Percentiles rank a stretch among this genome's conserved stretches.
phyloP scores from a whole-genome alignment of 2,113 vertebrate genomes.

The Elanoides forficatus region DNA sequence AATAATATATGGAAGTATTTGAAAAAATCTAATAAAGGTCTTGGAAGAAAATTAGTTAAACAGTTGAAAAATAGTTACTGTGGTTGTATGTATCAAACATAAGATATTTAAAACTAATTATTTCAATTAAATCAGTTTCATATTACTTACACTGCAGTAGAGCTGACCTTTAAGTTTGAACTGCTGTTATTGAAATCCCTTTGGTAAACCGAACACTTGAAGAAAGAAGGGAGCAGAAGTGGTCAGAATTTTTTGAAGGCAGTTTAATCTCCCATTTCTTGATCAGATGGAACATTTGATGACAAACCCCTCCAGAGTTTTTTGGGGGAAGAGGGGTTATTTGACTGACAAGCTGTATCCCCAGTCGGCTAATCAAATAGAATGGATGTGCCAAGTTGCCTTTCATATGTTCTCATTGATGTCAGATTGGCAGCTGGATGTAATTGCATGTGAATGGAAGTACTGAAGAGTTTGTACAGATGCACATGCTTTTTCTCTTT shows the following conservation, averaged over 20 bases:
- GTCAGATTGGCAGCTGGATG: background rate
- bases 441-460: slow-evolving; percentile 28
- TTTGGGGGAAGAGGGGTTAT: background rate
- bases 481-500: background rate
- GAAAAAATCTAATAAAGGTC: background rate
- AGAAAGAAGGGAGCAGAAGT: background rate
- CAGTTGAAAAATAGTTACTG: slow-evolving; percentile 1
- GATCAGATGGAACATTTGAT: background rate
- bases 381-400: slow-evolving; percentile 14
- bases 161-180: background rate
- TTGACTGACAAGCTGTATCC: slow-evolving; percentile 26
- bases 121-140: background rate
- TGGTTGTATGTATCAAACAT: background rate
- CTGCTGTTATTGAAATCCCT: background rate
- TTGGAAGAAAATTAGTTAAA: background rate
- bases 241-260: background rate
- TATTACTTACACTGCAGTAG: background rate
- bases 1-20: background rate
- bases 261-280: background rate
- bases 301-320: background rate
- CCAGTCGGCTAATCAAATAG: background rate
- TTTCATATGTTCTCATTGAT: background rate
- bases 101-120: background rate
- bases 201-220: background rate
- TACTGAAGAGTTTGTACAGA: background rate